Evolutionary conservation across 1,140 invertebrate genomes (phyloP), one percentile per base, ranked within the genome.

Genomic region (Drosophila persimilis): DNA sequence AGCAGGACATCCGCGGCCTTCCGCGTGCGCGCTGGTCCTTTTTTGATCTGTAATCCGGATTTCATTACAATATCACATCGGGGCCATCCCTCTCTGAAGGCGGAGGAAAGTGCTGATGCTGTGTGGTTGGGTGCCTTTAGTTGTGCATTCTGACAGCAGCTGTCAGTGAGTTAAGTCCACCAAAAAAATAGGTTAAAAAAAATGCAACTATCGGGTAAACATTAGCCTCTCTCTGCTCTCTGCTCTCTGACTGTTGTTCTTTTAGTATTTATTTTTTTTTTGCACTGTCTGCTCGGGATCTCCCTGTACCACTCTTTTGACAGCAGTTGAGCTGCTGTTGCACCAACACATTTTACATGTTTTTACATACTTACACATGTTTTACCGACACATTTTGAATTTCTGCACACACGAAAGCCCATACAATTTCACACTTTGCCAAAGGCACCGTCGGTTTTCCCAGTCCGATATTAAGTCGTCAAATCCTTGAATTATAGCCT

Each of bases 51-150:
- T 85, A 64, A 76, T 76, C 80, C 80, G 66, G 67, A 80, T 70
- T 73, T 75, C 76, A 85, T 85, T 85, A 85, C 76, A 69, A 47
- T 85, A 73, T 77, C 46, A 77, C 53, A 59, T 57, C 56, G 70
- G 44, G 41, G 29, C 63, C 75, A 69, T 58, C 58, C 62, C 50
- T 26, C 52, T 52, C 29, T 35, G 9, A 35, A 11, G 31, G 31
- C 31, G 6, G 7, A 20, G 43, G 9, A 15, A 7, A 29, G 26
- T 43, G 53, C 46, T 56, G 13, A 47, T 44, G 31, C 11, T 41
- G 11, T 41, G n/a, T 11, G 7, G 13, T 47, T 73, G 31, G 29
- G 35, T 29, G 11, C 35, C 35, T 5, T 26, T 31, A 44, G 43
- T 24, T 73, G 48, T 54, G 43, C 63, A 56, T 62, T 79, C 69